Conservation (phyloP, 2,888 invertebrate genomes). For the Lochmaea capreae region DNA sequence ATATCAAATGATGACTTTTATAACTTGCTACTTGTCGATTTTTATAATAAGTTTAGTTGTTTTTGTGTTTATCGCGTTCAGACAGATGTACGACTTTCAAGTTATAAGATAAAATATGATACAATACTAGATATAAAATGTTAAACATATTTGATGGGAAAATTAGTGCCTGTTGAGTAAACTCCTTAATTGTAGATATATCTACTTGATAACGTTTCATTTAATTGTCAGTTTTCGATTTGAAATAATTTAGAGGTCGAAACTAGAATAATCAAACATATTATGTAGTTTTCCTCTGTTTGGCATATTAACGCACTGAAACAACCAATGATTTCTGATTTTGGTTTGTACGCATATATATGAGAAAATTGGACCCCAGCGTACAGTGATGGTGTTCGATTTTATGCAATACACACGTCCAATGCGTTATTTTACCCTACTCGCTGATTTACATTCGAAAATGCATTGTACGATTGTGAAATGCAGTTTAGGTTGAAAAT, state of each 20-base stretch:
- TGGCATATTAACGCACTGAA: slow-evolving; percentile 16
- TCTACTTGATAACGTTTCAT: neutral
- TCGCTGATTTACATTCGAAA: slow-evolving; percentile 45
- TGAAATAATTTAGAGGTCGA: neutral
- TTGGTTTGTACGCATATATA: slow-evolving; percentile 50
- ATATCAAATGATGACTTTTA: too few species aligned
- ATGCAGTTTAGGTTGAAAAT: slow-evolving; percentile 41
- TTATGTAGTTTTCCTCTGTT: slow-evolving; percentile 27
- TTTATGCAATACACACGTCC: slow-evolving; percentile 49
- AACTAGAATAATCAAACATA: slow-evolving; percentile 26
- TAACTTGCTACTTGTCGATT: too few species aligned
- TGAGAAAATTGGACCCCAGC: slow-evolving; percentile 48
- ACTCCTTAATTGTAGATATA: too few species aligned
- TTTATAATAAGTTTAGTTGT: too few species aligned
- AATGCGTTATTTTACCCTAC: slow-evolving; percentile 43
- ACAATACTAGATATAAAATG: too few species aligned
- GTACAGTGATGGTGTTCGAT: slow-evolving; percentile 46
- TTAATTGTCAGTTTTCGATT: neutral
- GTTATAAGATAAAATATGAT: too few species aligned
- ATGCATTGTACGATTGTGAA: slow-evolving; percentile 40
- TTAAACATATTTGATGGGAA: too few species aligned
- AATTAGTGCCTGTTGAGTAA: too few species aligned
- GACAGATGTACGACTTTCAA: too few species aligned
- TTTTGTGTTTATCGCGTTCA: too few species aligned
- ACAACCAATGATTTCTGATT: slow-evolving; percentile 47